phyloP scores from a whole-genome alignment of 2,888 invertebrate species.

The Furcula furcula region DNA sequence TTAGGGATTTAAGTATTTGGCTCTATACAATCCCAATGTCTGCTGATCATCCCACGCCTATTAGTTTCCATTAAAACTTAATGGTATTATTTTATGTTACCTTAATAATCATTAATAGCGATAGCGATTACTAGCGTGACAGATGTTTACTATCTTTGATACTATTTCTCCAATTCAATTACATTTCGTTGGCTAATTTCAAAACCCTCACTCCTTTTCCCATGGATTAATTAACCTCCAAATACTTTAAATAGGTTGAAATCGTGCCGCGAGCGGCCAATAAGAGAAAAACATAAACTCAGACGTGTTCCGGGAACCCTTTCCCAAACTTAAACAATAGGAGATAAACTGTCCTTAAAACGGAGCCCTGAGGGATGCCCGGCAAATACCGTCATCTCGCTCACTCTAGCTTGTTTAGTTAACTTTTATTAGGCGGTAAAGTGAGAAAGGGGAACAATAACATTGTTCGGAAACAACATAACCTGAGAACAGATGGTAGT shows the following conservation, averaged over 20 bases:
- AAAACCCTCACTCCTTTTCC: too few species aligned
- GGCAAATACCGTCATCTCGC: slow-evolving; percentile 32
- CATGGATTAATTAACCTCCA: slow-evolving; percentile 9
- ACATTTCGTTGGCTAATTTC: too few species aligned
- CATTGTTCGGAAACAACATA: slow-evolving; percentile 13
- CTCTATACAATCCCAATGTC: too few species aligned
- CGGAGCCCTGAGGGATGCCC: slow-evolving; percentile 29
- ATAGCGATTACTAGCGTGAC: too few species aligned
- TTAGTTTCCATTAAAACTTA: too few species aligned
- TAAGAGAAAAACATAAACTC: slow-evolving; percentile 20
- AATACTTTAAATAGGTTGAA: slow-evolving; percentile 33
- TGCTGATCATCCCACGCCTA: too few species aligned
- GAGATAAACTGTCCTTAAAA: slow-evolving; percentile 28
- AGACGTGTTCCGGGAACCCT: slow-evolving; percentile 30
- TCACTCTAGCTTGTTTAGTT: slow-evolving; percentile 16
- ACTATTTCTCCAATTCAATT: too few species aligned
- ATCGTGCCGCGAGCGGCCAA: slow-evolving; percentile 5
- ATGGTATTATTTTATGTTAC: too few species aligned
- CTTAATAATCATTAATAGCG: too few species aligned
- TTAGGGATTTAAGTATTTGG: too few species aligned
- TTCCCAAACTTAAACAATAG: slow-evolving; percentile 33
- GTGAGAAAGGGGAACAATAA: slow-evolving; percentile 23
- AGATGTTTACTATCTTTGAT: too few species aligned
- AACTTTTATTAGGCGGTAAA: slow-evolving; percentile 14
- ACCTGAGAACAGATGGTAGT: slow-evolving; percentile 18